These are phyloP conservation scores for Excalfactoria chinensis DNA, from an alignment of 2,113 vertebrate species.

Conservation along the genomic window DNA sequence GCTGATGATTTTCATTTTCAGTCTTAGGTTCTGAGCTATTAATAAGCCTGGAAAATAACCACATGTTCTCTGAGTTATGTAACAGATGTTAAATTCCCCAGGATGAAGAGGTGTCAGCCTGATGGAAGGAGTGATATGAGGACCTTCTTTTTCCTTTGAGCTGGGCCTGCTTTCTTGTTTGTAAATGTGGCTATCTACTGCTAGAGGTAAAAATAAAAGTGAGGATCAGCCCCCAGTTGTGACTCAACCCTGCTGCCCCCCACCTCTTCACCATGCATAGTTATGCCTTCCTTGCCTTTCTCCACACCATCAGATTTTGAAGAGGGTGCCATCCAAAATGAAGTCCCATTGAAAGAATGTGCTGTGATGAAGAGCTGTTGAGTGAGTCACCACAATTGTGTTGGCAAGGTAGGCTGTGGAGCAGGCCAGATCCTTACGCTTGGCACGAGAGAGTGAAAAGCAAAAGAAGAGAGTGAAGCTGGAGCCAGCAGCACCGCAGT, in stretches of 20 bases:
- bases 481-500: not conserved
- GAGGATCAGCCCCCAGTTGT: accelerated
- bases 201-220: not conserved
- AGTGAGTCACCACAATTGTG: not conserved
- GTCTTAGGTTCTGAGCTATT: constrained; percentile 33
- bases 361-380: constrained; percentile 26
- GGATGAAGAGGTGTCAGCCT: constrained; percentile 65
- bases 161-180: not conserved
- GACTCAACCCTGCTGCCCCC: accelerated
- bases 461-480: not conserved
- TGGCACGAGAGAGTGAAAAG: not conserved
- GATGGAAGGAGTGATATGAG: constrained; percentile 61
- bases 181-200: not conserved
- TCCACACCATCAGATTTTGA: not conserved
- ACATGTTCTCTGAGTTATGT: constrained; percentile 47
- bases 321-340: not conserved
- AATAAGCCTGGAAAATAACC: constrained; percentile 66
- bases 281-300: not conserved
- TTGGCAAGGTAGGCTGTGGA: not conserved
- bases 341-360: constrained; percentile 17
- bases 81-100: constrained; percentile 59
- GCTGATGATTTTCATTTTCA: constrained; percentile 30
- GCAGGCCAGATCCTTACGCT: not conserved
- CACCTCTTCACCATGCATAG: accelerated
- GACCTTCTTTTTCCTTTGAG: constrained; percentile 23